Percentiles rank a stretch among this genome's conserved stretches.
Evolutionary conservation across 2,797 vertebrate species (phyloP).

Genomic region (Petrocephalus schoutedeni): DNA sequence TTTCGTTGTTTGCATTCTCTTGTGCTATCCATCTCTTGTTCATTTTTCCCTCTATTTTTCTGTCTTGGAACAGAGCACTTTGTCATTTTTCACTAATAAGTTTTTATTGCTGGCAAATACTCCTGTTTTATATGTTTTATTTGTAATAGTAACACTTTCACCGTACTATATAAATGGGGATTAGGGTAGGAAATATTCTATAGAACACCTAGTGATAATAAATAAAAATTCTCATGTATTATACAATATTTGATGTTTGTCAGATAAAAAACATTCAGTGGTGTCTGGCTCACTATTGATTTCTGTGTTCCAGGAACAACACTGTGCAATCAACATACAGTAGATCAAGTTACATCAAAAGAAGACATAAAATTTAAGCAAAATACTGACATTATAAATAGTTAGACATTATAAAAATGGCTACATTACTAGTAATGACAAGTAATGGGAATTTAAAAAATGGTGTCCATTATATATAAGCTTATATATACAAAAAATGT

Average conservation of each 20-base stretch:
- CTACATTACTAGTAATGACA: neutral
- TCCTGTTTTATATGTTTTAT: neutral
- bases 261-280: neutral
- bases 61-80: neutral
- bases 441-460: neutral
- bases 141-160: neutral
- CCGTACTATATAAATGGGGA: neutral
- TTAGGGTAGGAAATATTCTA: neutral
- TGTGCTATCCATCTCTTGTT: constrained; percentile 7
- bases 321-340: neutral
- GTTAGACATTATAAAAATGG: neutral
- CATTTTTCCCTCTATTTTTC: constrained; percentile 22
- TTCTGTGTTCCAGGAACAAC: neutral
- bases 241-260: neutral
- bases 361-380: neutral
- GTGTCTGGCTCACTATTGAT: neutral
- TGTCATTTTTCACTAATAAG: neutral
- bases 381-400: neutral
- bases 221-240: neutral
- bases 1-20: constrained; percentile 18
- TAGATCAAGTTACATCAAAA: neutral
- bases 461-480: neutral
- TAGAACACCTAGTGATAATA: neutral
- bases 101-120: neutral
- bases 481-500: neutral